These are phyloP conservation scores for Cephonodes hylas DNA, from an alignment of 2,888 invertebrate species.

Conservation along the genomic window DNA sequence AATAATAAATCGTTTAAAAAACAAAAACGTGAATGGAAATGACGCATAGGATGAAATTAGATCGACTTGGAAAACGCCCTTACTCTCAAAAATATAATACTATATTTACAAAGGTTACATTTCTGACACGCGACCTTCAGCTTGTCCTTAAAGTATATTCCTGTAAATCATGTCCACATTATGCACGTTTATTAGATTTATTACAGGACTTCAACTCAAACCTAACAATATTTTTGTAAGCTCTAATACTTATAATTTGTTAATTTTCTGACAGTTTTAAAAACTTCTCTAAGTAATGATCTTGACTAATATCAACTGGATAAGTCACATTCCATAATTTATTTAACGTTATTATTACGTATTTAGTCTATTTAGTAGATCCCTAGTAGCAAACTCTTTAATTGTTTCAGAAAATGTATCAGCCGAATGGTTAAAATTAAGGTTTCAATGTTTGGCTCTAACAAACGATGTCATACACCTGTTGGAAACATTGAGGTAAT, in stretches of 20 bases:
- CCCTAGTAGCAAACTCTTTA: neutral
- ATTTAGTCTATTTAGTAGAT: neutral
- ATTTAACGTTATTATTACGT: neutral
- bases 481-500: conserved; percentile 83
- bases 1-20: conserved; percentile 32
- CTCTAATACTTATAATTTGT: too few relatives aligned
- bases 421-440: conserved; percentile 88
- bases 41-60: conserved; percentile 16
- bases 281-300: too few relatives aligned
- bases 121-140: neutral
- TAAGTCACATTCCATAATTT: neutral
- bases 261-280: too few relatives aligned
- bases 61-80: conserved; percentile 12
- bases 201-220: too few relatives aligned
- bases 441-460: conserved; percentile 88
- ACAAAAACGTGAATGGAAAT: conserved; percentile 31
- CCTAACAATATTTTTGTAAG: too few relatives aligned
- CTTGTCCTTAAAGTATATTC: too few relatives aligned
- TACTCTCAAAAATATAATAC: neutral
- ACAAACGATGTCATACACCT: conserved; percentile 85
- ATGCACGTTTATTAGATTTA: too few relatives aligned
- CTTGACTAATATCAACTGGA: too few relatives aligned
- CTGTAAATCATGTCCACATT: neutral
- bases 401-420: conserved; percentile 84
- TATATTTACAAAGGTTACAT: neutral